Conservation (phyloP, 1,140 invertebrate genomes). For the Drosophila dunni region DNA sequence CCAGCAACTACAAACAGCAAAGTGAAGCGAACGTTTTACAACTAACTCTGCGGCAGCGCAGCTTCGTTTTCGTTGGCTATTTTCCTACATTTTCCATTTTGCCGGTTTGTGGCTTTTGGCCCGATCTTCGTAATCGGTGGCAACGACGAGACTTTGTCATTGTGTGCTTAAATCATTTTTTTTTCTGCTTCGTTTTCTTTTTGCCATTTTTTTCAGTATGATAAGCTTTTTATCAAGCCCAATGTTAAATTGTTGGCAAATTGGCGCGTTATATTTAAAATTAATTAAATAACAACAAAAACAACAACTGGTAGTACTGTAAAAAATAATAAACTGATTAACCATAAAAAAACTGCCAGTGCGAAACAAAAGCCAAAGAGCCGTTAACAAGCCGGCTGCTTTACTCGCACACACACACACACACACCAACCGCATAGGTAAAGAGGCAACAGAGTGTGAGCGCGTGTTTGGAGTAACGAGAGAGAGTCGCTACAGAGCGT, state of each 20-base stretch:
- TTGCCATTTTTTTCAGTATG: neutral
- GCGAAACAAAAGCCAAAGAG: constrained; percentile 38
- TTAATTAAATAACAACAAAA: neutral
- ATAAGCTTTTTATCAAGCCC: constrained; percentile 20
- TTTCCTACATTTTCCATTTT: constrained; percentile 37
- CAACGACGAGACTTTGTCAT: constrained; percentile 8
- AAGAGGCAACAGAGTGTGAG: constrained; percentile 19
- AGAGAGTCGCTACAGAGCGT: neutral
- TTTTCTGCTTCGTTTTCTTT: constrained; percentile 17
- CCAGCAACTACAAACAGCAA: constrained; percentile 22
- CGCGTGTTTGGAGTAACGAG: constrained; percentile 1
- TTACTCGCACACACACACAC: constrained; percentile 22
- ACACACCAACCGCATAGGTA: neutral
- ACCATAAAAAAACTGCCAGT: constrained; percentile 34
- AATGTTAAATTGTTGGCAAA: neutral
- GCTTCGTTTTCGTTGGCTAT: constrained; percentile 49
- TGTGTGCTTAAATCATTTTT: constrained; percentile 23
- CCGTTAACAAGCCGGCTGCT: constrained; percentile 51
- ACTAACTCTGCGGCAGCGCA: constrained; percentile 45
- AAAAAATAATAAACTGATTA: constrained; percentile 44
- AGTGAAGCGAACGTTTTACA: constrained; percentile 65
- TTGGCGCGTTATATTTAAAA: no score
- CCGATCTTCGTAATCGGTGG: constrained; percentile 33
- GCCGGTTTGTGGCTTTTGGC: constrained; percentile 26
- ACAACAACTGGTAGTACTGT: constrained; percentile 4